Evolutionary conservation across 1,140 invertebrate genomes (phyloP), one percentile per base, ranked within the genome.

Genomic region (Limonius californicus): DNA sequence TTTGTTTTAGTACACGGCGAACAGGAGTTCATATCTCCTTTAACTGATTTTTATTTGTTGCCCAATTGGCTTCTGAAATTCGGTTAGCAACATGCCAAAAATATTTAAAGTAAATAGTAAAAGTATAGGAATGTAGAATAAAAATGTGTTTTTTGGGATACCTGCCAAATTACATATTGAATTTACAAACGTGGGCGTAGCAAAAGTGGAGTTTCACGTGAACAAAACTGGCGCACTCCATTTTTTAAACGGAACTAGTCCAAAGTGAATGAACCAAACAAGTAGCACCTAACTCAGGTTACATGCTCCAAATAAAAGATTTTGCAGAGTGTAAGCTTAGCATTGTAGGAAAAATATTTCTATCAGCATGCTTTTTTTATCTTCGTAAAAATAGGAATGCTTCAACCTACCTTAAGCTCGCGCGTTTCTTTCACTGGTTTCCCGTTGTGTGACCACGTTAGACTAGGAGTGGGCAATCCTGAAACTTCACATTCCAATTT

Each of bases 371-470:
- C n/a, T n/a, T n/a, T n/a, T n/a, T n/a, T n/a, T n/a, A n/a, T n/a
- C n/a, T n/a, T n/a, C 4, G 9, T 27, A 27, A 27, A 27, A 27
- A 27, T 27, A 27, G 9, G 23, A 4, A 27, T 50, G 15, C 4
- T 27, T 27, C 30, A 21, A 64, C 70, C 77, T 77, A 85, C 83
- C 76, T 82, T 82, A 18, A 79, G 64, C 63, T 79, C 76, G 64
- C 71, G 73, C 21, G 76, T 79, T 70, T 85, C 81, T 50, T 81
- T 80, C 43, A 88, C 73, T 39, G 80, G 78, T 70, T 84, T 83
- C 50, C 83, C 86, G 71, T 89, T 86, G 61, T 88, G 87, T 58
- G 81, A 80, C 90, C 89, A 92, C 63, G 72, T 76, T 47, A 82
- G 45, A 47, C 57, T 78, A 8, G 85, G 86, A 23, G 75, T 72